Evolutionary conservation across 92 coral and sea anemone species (phyloP), one percentile per base, ranked within the genome.

Genomic region (Palythoa grandiflora): DNA sequence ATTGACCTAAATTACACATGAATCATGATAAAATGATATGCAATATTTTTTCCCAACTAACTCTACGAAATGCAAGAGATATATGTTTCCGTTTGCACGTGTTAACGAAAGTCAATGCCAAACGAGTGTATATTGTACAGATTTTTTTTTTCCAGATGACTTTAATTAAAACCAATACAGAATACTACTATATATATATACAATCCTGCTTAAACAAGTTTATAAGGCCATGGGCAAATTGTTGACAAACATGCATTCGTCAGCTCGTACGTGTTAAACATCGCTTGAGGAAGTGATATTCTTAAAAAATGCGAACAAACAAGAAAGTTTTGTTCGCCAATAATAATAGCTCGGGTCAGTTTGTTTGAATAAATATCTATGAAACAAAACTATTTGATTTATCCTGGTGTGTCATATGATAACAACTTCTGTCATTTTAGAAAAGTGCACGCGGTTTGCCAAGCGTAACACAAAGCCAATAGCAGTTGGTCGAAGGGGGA

Each of bases 311-410:
- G 0, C 19, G 28, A 19, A 40, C 15, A 81, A 68, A 47, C 57
- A 47, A 4, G 86, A 51, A 39, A 47, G 17, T 5, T 51, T n/a
- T 40, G 38, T 61, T 78, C 54, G 12, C 16, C 48, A 65, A 81
- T 81, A 66, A 38, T 28, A 28, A 28, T 28, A 79, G 73, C 48
- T 55, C 16, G 28, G 84, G 59, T 17, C 52, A 20, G 1, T 17
- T 79, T 38, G 72, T 79, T 21, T 63, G 59, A 79, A 79, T 37
- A 79, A 79, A 79, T 54, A 52, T 79, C 84, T 59, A 61, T 57
- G 5, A 37, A 35, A 59, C 17, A 68, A 63, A 65, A 81, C 40
- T 65, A 79, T 79, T 60, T 68, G 60, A 39, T 66, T 81, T 65
- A 44, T 38, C n/a, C 17, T 38, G 37, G 40, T 19, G 28, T 48